phyloP scores from a whole-genome alignment of 2,888 invertebrate genomes.

The Lydus trimaculatus region DNA sequence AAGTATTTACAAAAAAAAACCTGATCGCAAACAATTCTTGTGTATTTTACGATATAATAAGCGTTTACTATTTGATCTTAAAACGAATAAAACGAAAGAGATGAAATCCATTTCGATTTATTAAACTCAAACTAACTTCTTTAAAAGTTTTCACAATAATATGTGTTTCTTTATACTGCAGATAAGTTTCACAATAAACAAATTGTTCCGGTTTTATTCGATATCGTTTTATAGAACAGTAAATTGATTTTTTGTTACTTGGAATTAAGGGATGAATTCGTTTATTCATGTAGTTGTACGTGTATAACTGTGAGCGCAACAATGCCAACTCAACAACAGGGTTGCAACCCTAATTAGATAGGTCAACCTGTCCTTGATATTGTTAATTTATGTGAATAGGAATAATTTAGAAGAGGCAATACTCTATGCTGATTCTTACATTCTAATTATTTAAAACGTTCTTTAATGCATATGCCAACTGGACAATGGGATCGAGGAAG shows the following conservation, averaged over 20 bases:
- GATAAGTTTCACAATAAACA: too few relatives aligned
- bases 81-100: not conserved
- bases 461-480: too few relatives aligned
- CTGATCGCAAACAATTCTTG: not conserved
- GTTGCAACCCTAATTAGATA: constrained; percentile 13
- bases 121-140: not conserved
- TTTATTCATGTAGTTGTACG: not conserved
- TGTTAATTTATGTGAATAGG: not conserved
- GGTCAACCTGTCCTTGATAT: constrained; percentile 3
- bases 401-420: not conserved
- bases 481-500: too few relatives aligned
- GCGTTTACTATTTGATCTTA: not conserved
- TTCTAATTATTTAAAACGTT: too few relatives aligned
- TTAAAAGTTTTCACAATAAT: not conserved
- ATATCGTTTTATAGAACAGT: too few relatives aligned
- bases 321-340: constrained; percentile 5
- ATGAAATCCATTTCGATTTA: not conserved
- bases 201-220: too few relatives aligned
- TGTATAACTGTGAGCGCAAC: constrained; percentile 5
- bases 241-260: not conserved
- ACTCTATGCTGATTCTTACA: not conserved
- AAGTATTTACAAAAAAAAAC: not conserved
- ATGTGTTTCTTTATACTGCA: not conserved
- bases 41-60: not conserved
- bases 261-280: not conserved